A percentile compares a stretch with the other conserved stretches of the same genome.
These are phyloP conservation scores for Teinopalpus imperialis DNA, from an alignment of 2,888 invertebrate genomes.

Conservation along the genomic window DNA sequence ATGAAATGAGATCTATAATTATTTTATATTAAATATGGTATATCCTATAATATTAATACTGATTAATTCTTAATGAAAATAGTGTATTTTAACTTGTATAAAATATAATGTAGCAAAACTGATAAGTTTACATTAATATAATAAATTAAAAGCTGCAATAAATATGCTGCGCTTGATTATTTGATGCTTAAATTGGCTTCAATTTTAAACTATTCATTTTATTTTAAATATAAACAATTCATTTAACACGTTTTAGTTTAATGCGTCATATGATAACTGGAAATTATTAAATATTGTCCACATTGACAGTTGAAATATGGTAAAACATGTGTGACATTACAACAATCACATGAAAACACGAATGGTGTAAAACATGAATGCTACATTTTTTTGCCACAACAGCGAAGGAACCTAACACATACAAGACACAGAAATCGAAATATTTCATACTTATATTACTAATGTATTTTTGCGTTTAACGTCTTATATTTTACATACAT, in stretches of 20 bases:
- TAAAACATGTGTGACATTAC: not conserved
- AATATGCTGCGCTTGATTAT: too few species aligned
- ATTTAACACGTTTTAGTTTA: too few species aligned
- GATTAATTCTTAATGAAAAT: slow-evolving; percentile 33
- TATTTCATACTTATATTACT: slow-evolving; percentile 2
- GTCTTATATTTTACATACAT: too few species aligned
- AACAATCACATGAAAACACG: not conserved
- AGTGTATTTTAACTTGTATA: too few species aligned
- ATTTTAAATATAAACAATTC: too few species aligned
- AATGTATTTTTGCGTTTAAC: too few species aligned
- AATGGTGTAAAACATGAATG: not conserved
- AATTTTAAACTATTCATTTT: too few species aligned
- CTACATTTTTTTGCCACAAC: slow-evolving; percentile 3
- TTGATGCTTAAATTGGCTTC: too few species aligned
- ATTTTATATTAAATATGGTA: slow-evolving; percentile 36
- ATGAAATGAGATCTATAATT: slow-evolving; percentile 42
- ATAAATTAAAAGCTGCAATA: not conserved
- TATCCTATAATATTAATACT: slow-evolving; percentile 55
- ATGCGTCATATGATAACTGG: too few species aligned
- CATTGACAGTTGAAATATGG: too few species aligned
- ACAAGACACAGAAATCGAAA: slow-evolving; percentile 4
- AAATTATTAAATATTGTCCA: too few species aligned
- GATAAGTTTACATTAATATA: not conserved
- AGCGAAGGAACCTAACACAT: slow-evolving; percentile 3
- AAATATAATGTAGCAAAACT: slow-evolving; percentile 6